phyloP scores from a whole-genome alignment of 1,140 invertebrate genomes.

The Bombus pyrosoma region DNA sequence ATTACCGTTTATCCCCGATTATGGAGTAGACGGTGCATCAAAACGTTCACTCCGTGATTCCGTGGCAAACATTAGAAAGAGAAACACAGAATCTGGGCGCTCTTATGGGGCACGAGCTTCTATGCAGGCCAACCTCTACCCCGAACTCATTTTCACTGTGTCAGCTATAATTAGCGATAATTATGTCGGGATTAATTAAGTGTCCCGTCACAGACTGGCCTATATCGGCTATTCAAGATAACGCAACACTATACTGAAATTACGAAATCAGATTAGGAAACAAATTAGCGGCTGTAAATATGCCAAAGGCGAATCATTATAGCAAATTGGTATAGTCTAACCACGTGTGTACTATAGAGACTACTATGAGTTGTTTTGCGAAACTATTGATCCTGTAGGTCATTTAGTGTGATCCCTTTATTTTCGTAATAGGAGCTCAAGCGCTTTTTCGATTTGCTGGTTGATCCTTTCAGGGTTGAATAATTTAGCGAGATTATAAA shows the following conservation, averaged over 20 bases:
- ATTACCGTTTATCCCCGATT: conserved; percentile 67
- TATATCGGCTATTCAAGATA: background rate
- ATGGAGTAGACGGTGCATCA: conserved; percentile 53
- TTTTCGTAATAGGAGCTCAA: background rate
- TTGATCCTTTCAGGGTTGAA: background rate
- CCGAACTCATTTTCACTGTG: background rate
- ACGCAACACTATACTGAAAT: background rate
- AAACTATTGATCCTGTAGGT: conserved; percentile 1
- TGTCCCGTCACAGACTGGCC: background rate
- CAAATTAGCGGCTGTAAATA: conserved; percentile 20
- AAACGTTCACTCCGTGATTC: conserved; percentile 51
- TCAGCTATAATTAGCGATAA: conserved; percentile 52
- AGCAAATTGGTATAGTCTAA: background rate
- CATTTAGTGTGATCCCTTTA: background rate
- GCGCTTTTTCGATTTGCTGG: background rate
- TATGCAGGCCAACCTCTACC: background rate
- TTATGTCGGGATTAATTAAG: conserved; percentile 56
- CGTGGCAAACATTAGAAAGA: background rate
- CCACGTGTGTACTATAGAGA: background rate
- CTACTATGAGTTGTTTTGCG: conserved; percentile 9
- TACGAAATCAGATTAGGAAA: conserved; percentile 50
- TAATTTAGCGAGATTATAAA: background rate
- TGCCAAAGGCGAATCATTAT: conserved; percentile 35
- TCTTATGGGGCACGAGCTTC: background rate
- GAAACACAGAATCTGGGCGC: background rate